Conservation (phyloP, 1,140 invertebrate species). For the Ceratosolen solmsi region DNA sequence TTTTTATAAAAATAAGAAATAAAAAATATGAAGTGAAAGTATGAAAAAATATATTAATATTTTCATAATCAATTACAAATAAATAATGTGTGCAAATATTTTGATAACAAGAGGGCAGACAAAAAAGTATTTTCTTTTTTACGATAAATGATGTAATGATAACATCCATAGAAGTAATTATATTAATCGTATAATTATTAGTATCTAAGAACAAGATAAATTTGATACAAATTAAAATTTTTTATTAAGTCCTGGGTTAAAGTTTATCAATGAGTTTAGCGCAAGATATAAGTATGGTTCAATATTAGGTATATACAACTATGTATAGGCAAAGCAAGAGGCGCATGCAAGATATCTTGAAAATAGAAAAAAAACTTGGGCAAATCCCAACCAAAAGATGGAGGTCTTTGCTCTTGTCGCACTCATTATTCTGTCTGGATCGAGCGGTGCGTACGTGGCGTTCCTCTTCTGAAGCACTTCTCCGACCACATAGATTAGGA, state of each 20-base stretch:
- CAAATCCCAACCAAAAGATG: neutral
- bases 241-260: neutral
- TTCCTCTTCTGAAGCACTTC: neutral
- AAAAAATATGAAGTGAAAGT: too few species aligned
- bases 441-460: neutral
- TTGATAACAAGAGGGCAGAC: too few species aligned
- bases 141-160: too few species aligned
- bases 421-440: neutral
- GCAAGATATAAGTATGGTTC: slow-evolving; percentile 37
- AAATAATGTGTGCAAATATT: too few species aligned
- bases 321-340: neutral
- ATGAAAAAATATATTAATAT: too few species aligned
- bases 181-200: too few species aligned
- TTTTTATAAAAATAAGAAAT: too few species aligned
- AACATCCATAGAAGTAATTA: too few species aligned
- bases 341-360: neutral
- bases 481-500: neutral
- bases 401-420: neutral
- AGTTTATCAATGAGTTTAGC: slow-evolving; percentile 42
- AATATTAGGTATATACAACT: slow-evolving; percentile 44
- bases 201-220: too few species aligned
- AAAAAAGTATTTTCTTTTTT: too few species aligned
- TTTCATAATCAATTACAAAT: too few species aligned
- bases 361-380: neutral
- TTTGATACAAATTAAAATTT: too few species aligned